phyloP scores from a whole-genome alignment of 2,888 invertebrate genomes.

The Augiades crinisus region DNA sequence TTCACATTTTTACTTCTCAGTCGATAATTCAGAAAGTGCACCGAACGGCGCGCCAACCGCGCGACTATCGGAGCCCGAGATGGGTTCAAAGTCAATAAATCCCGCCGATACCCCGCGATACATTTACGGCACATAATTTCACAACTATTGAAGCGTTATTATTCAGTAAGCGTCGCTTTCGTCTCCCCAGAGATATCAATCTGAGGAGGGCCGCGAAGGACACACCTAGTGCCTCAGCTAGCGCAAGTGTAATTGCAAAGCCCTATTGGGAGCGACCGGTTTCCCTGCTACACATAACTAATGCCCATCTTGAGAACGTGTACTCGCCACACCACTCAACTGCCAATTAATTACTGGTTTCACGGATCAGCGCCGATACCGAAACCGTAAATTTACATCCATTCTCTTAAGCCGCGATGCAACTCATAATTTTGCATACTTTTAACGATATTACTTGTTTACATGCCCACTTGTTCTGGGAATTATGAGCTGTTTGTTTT shows the following conservation, averaged over 20 bases:
- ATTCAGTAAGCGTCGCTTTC: slow-evolving; percentile 71
- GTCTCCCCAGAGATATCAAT: slow-evolving; percentile 71
- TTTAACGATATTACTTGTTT: slow-evolving; percentile 21
- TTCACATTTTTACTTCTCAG: background rate
- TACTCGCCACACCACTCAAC: slow-evolving; percentile 47
- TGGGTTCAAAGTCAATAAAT: slow-evolving; percentile 61
- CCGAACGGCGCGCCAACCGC: background rate
- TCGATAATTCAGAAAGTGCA: background rate
- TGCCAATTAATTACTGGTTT: slow-evolving; percentile 63
- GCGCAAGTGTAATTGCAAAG: slow-evolving; percentile 59
- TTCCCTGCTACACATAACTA: slow-evolving; percentile 54
- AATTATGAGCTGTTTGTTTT: slow-evolving; percentile 25
- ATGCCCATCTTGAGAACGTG: slow-evolving; percentile 60
- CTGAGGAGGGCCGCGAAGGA: slow-evolving; percentile 57
- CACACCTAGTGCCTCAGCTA: slow-evolving; percentile 37
- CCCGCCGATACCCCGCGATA: slow-evolving; percentile 45
- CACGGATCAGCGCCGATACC: slow-evolving; percentile 44
- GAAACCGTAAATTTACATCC: slow-evolving; percentile 52
- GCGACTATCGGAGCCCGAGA: slow-evolving; percentile 33
- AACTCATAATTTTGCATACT: slow-evolving; percentile 23
- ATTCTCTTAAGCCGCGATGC: slow-evolving; percentile 23
- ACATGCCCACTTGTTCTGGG: slow-evolving; percentile 11
- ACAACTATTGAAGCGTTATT: slow-evolving; percentile 55
- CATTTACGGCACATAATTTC: slow-evolving; percentile 65
- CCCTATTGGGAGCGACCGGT: slow-evolving; percentile 64